phyloP scores from a whole-genome alignment of 2,113 vertebrate genomes.

The Gymnogyps californianus region DNA sequence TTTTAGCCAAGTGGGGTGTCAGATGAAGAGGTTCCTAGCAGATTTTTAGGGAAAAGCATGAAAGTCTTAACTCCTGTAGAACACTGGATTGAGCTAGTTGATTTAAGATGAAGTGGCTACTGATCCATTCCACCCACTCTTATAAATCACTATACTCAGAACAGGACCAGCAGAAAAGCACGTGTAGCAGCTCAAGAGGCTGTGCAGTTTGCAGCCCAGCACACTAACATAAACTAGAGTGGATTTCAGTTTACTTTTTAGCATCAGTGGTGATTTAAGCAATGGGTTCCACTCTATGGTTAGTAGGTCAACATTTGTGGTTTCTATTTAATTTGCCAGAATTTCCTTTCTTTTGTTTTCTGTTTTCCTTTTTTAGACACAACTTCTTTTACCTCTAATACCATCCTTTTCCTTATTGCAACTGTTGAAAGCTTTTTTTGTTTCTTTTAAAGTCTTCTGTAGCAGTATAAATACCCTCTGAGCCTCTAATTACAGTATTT shows the following conservation, averaged over 20 bases:
- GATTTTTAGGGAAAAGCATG: background rate
- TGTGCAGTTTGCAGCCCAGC: background rate
- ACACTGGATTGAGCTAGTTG: background rate
- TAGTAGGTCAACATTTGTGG: conserved; percentile 53
- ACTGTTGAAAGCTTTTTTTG: conserved; percentile 26
- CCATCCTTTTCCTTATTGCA: conserved; percentile 25
- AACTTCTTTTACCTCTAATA: conserved; percentile 32
- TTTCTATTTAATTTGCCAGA: conserved; percentile 37
- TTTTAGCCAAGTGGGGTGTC: background rate
- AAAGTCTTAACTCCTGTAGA: background rate
- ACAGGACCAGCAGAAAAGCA: background rate
- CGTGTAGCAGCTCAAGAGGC: background rate
- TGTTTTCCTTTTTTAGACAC: conserved; percentile 34
- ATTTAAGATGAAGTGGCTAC: background rate
- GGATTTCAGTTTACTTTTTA: conserved; percentile 20
- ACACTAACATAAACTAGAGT: background rate
- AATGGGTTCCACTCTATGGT: background rate
- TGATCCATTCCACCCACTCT: background rate
- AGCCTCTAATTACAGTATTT: conserved; percentile 39
- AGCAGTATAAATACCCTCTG: conserved; percentile 31
- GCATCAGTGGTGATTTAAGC: conserved; percentile 14
- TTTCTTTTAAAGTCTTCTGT: conserved; percentile 20
- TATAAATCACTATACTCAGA: background rate
- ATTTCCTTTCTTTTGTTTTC: conserved; percentile 44
- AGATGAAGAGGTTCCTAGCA: background rate